phyloP scores from a whole-genome alignment of 2,797 vertebrate species.

The Pygocentrus nattereri region DNA sequence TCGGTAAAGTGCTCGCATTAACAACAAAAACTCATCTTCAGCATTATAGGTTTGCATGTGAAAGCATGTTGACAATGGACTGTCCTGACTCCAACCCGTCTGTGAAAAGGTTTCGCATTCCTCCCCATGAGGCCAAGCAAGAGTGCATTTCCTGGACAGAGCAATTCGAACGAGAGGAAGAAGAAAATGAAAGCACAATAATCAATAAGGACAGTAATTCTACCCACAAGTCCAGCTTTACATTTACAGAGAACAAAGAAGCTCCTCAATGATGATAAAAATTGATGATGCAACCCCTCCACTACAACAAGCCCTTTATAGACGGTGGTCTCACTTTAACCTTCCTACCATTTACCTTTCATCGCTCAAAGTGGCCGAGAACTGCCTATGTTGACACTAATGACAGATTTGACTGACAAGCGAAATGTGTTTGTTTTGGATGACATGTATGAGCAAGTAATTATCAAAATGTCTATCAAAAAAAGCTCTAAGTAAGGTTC shows the following conservation, averaged over 20 bases:
- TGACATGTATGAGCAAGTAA: no score
- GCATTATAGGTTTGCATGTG: neutral
- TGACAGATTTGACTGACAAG: no score
- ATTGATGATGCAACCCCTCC: neutral
- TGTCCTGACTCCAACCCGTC: slow-evolving; percentile 64
- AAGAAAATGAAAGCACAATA: neutral
- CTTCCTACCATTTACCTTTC: neutral
- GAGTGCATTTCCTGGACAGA: slow-evolving; percentile 77
- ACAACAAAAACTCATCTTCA: neutral
- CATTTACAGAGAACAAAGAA: neutral
- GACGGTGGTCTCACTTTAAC: neutral
- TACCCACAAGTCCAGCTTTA: slow-evolving; percentile 13
- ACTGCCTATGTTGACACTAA: no score
- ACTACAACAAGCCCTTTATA: neutral
- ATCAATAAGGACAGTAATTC: slow-evolving; percentile 32
- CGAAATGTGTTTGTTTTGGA: no score
- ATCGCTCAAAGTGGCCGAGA: neutral
- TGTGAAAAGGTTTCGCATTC: slow-evolving; percentile 54
- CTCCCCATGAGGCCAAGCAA: slow-evolving; percentile 69
- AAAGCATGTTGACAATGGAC: slow-evolving; percentile 53
- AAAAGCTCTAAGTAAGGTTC: no score
- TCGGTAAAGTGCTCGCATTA: neutral
- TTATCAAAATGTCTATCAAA: no score
- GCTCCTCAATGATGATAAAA: neutral
- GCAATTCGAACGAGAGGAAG: slow-evolving; percentile 22